Evolutionary conservation across 2,888 invertebrate genomes (phyloP), one percentile per base, ranked within the genome.

Genomic region (Erebia palarica): DNA sequence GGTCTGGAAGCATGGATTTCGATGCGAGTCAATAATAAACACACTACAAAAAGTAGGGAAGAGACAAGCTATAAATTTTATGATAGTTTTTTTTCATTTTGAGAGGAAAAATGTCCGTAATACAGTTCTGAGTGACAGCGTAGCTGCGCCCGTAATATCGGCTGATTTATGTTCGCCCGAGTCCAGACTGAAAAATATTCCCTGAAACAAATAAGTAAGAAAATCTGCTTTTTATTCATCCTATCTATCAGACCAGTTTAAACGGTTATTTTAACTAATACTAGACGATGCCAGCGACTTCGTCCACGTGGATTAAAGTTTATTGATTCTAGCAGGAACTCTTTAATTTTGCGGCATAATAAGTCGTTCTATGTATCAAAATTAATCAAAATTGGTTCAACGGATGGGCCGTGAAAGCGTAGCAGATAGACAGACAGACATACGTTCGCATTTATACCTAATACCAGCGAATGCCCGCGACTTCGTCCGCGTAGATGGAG

Each of bases 131-230:
- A 70, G 75, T 65, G 70, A 73, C 73, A 59, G 71, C 65, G 60
- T 68, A 49, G 71, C 69, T 67, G 36, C 58, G 57, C 14, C 55
- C 16, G 66, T 53, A 66, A 67, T 70, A 72, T 63, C 72, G 51
- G 57, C 65, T 72, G 72, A 70, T 74, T 72, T 74, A 69, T 74
- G 60, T 60, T 63, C 64, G 10, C 60, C 55, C 63, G 44, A 61
- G 49, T 51, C 66, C 44, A 51, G 61, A 72, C 69, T 67, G 61
- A 60, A 73, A 61, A 71, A 63, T 58, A 70, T 49, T 69, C 51
- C 16, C 47, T 42, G 36, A 63, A 65, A 47, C 55, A 65, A n/a
- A 65, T 65, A 65, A 53, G 53, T 51, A 18, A 21, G 18, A 55
- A 65, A 55, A 55, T 65, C 53, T 16, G 36, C 36, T 65, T 14